Base-by-base conservation (phyloP, 2,888 invertebrate genomes). In the Agrochola macilenta region DNA sequence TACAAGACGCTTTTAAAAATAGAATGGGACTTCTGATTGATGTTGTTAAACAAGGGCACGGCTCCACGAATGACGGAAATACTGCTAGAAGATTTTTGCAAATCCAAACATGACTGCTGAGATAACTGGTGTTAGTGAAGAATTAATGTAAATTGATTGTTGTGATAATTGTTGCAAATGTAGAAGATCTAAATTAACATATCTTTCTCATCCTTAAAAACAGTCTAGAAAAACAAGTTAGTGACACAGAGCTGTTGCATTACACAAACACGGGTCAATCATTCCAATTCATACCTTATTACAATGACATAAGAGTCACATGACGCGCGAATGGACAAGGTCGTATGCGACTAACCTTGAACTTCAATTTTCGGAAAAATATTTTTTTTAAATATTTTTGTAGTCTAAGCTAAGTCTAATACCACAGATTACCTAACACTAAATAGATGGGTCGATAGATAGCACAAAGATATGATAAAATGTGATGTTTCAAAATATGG, bases 201-300 rank as follows among this genome's bases (percentile, higher is more conserved):
- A 78, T 39, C 2, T 65, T 74, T 58, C 20, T 58, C 43, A 81
- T 73, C 14, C 23, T 52, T 46, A 63, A 26, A 60, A 65, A 73
- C 14, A 61, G 2, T 80, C 26, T 43, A 20, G 8, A 58, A 52
- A 65, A 78, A 78, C 64, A 2, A 11, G 64, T 73, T 35, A 54
- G 26, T 65, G 52, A 74, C 23, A 23, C 17, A 76, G 5, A 49
- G 4, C 68, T 58, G 26, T 49, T 68, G 17, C 4, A 7, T 69
- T 23, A 7, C 5, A 57, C 35, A n/a, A 49, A 69, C 7, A n/a
- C 0, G 2, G 17, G n/a, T n/a, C 11, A 17, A 52, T 58, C 7
- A 52, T 52, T 58, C 17, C 5, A 69, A 43, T 58, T 30, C n/a
- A n/a, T 39, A 43, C 49, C 69, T 20, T 60, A 43, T 43, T 20